A percentile compares a stretch with the other conserved stretches of the same genome.
phyloP scores from a whole-genome alignment of 1,140 invertebrate genomes.

The Proctacanthus coquilletti region DNA sequence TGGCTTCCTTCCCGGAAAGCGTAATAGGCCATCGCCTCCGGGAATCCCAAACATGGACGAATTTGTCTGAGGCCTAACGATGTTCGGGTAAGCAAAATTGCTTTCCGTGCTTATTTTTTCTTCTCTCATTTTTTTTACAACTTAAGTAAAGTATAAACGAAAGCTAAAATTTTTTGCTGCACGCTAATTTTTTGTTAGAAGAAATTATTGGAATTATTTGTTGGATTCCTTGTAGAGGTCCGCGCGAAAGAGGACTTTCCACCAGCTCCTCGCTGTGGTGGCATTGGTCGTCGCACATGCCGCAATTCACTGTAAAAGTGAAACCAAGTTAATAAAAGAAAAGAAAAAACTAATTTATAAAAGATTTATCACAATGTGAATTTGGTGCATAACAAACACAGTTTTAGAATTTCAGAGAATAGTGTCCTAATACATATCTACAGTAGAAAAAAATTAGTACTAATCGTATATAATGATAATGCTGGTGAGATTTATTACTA shows the following conservation, averaged over 20 bases:
- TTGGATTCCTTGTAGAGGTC: constrained; percentile 25
- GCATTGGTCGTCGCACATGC: constrained; percentile 33
- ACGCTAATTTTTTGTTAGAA: constrained; percentile 33
- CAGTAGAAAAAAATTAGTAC: no score
- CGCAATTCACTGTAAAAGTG: constrained; percentile 40
- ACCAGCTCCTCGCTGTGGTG: constrained; percentile 25
- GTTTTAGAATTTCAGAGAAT: no score
- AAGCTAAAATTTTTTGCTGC: constrained; percentile 31
- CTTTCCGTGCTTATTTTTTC: background rate
- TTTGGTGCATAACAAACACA: no score
- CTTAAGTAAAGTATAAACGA: constrained; percentile 32
- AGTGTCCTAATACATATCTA: no score
- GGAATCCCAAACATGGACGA: no score
- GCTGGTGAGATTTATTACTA: no score
- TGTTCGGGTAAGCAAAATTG: background rate
- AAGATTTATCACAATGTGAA: no score
- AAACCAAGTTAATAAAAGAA: no score
- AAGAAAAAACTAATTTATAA: constrained; percentile 6
- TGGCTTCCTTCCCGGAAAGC: background rate
- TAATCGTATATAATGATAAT: no score
- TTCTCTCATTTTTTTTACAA: constrained; percentile 13
- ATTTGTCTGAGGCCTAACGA: no score
- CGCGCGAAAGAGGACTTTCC: constrained; percentile 27
- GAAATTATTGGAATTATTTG: constrained; percentile 24
- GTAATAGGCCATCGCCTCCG: no score